Evolutionary conservation across 1,140 invertebrate genomes (phyloP), one percentile per base, ranked within the genome.

Genomic region (Battus philenor): DNA sequence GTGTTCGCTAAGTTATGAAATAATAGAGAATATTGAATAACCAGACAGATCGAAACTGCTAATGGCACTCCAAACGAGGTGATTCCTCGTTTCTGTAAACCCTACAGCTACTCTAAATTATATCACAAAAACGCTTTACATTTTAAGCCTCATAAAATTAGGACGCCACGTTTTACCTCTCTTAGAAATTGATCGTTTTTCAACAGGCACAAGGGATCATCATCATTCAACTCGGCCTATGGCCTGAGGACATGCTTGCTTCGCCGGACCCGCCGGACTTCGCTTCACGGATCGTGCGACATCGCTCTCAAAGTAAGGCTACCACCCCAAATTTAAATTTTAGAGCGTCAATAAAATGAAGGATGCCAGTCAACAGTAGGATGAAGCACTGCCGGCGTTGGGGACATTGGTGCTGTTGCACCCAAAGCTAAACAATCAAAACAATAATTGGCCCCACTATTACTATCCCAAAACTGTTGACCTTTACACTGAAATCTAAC

Each of bases 381-480:
- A 33, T 82, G 74, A 41, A 77, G 59, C 20, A 65, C 52, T 8
- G 51, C 61, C 9, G 70, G 33, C 2, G 63, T 47, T 26, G 72
- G 47, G 11, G 59, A 18, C 20, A 55, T 32, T 6, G 50, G 51
- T 15, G 47, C 36, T 47, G 33, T 33, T 54, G 71, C 24, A 63
- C 80, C 47, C 67, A 80, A 59, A n/a, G 92, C 90, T 54, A 94
- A 74, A 71, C 93, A 94, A 72, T 94, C 92, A 72, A 95, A 94
- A 67, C 90, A 90, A 73, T 97, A 98, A 86, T 98, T 97, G 10
- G 83, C 83, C 8, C 94, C 94, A 39, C 86, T 83, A 63, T 97
- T 97, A 77, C 92, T 98, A 75, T 97, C 95, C 96, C 96, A 98
- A 81, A 92, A 96, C 64, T 95, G 92, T 46, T 90, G 88, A 2